Evolutionary conservation across 1,140 invertebrate species (phyloP).

Genomic region (Aleiodes sp.): DNA sequence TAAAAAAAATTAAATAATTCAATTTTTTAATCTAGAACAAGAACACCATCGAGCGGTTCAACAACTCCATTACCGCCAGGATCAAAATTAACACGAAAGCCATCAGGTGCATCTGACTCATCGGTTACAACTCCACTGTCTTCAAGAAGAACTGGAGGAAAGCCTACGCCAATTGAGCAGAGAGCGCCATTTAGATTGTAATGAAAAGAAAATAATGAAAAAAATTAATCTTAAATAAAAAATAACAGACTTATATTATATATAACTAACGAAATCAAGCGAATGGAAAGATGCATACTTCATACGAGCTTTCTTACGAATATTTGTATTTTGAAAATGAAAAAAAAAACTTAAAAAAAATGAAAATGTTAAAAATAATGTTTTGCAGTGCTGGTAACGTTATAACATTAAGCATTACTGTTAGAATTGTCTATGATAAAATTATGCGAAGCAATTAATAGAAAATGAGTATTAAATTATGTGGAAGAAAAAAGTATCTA

Average conservation of each 20-base stretch:
- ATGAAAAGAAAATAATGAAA: conserved; percentile 36
- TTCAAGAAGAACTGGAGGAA: conserved; percentile 59
- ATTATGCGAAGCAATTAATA: not conserved
- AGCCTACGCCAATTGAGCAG: conserved; percentile 70
- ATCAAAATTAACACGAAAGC: conserved; percentile 72
- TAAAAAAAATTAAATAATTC: conserved; percentile 13
- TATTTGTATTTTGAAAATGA: conserved; percentile 10
- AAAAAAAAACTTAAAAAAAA: not conserved
- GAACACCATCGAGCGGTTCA: conserved; percentile 75
- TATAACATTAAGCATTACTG: not conserved
- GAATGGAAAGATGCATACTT: conserved; percentile 10
- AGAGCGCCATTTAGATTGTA: conserved; percentile 75
- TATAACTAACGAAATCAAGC: conserved; percentile 8
- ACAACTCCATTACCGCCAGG: conserved; percentile 74
- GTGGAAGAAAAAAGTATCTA: not conserved
- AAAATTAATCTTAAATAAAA: conserved; percentile 16
- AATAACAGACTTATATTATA: conserved; percentile 28
- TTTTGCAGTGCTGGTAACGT: conserved; percentile 14
- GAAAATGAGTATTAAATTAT: conserved; percentile 7
- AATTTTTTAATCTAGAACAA: conserved; percentile 63
- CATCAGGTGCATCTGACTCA: conserved; percentile 74
- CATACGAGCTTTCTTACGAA: conserved; percentile 30
- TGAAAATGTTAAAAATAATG: not conserved
- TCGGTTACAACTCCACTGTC: conserved; percentile 64
- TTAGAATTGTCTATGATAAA: conserved; percentile 2